Evolutionary conservation across 2,888 invertebrate species (phyloP).

Genomic region (Leptinotarsa peninsularis): DNA sequence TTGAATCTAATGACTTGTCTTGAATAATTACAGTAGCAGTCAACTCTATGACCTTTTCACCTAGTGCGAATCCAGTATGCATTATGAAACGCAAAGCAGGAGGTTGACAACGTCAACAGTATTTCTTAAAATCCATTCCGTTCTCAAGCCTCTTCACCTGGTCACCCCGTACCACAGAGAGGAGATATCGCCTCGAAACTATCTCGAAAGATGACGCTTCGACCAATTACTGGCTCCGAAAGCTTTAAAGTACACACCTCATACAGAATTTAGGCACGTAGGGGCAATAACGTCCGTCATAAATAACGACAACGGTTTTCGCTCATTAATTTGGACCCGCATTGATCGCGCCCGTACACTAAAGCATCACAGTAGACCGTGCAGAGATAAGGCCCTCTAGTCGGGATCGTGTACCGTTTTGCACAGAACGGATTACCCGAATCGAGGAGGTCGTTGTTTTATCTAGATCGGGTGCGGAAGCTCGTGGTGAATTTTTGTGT

Average conservation of each 20-base stretch:
- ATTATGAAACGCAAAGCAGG: no score
- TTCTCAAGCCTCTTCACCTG: background rate
- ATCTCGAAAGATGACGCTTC: background rate
- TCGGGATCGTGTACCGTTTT: background rate
- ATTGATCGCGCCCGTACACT: conserved; percentile 38
- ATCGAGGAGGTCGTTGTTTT: background rate
- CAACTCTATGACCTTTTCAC: no score
- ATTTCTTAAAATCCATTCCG: no score
- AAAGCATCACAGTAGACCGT: conserved; percentile 31
- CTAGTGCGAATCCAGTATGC: no score
- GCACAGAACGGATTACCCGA: background rate
- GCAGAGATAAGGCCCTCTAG: conserved; percentile 33
- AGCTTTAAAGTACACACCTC: conserved; percentile 38
- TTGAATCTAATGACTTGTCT: no score
- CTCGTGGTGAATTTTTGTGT: background rate
- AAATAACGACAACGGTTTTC: conserved; percentile 51
- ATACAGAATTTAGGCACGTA: conserved; percentile 51
- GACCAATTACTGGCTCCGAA: conserved; percentile 30
- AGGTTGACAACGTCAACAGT: no score
- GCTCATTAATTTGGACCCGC: conserved; percentile 50
- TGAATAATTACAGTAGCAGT: no score
- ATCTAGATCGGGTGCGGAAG: background rate
- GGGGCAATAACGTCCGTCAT: conserved; percentile 48
- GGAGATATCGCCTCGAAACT: background rate
- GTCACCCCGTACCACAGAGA: background rate